Percentiles rank a stretch among this genome's conserved stretches.
Evolutionary conservation across 2,888 invertebrate genomes (phyloP).

Genomic region (Drosophila anomalata): DNA sequence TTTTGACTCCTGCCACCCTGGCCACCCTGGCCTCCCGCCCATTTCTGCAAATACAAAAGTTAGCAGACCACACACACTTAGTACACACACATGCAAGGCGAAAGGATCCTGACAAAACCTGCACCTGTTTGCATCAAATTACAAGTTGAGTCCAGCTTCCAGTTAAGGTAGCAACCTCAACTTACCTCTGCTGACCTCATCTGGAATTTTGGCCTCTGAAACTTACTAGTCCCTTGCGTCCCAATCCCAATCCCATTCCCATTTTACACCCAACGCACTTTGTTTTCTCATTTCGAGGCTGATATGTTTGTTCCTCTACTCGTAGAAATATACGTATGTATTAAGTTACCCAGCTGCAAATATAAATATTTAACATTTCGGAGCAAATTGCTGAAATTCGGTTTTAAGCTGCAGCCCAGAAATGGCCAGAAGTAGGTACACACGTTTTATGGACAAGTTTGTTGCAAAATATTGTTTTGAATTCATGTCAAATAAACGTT

Average conservation of each 20-base stretch:
- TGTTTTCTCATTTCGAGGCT: conserved; percentile 27
- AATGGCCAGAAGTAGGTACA: conserved; percentile 14
- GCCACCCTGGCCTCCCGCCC: conserved; percentile 5
- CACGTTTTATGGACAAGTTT: conserved; percentile 42
- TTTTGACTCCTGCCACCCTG: conserved; percentile 27
- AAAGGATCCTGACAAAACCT: conserved; percentile 48
- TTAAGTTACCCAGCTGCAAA: conserved; percentile 54
- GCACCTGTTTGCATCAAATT: conserved; percentile 72
- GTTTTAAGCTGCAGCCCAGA: conserved; percentile 28
- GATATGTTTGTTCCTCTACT: conserved; percentile 22
- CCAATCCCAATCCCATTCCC: neutral
- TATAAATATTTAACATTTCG: conserved; percentile 64
- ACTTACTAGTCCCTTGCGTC: conserved; percentile 1
- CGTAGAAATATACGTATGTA: conserved; percentile 31
- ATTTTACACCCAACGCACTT: conserved; percentile 38
- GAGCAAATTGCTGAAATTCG: conserved; percentile 51
- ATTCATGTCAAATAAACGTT: conserved; percentile 62
- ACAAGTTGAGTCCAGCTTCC: conserved; percentile 44
- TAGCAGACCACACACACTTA: conserved; percentile 47
- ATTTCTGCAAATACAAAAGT: conserved; percentile 48
- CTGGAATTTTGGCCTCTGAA: conserved; percentile 30
- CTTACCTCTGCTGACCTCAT: conserved; percentile 35
- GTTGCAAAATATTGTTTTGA: conserved; percentile 46
- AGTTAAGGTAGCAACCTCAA: conserved; percentile 18
- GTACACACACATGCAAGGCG: conserved; percentile 7